Conservation (phyloP, 2,888 invertebrate genomes). For the Caenorhabditis angaria region DNA sequence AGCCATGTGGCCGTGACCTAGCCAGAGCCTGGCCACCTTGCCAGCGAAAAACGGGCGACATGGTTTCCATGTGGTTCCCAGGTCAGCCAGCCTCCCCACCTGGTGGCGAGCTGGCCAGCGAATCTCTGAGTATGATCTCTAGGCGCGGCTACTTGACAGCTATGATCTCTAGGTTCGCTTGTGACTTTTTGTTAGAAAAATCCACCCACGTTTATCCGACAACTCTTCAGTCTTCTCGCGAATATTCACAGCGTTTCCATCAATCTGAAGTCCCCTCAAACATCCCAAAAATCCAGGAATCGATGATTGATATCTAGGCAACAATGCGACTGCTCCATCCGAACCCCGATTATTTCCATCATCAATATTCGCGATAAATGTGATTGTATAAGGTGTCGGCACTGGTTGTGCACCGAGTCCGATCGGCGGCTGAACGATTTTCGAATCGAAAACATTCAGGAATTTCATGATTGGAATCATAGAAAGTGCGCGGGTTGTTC, state of each 20-base stretch:
- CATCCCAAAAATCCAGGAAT: conserved; percentile 63
- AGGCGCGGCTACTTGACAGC: no score
- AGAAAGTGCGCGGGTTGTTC: conserved; percentile 15
- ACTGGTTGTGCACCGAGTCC: conserved; percentile 19
- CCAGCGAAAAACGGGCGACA: no score
- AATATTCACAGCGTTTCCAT: conserved; percentile 40
- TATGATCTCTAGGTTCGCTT: no score
- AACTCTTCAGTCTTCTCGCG: conserved; percentile 14
- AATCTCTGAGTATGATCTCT: no score
- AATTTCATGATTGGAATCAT: conserved; percentile 19
- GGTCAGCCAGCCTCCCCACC: no score
- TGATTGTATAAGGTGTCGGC: conserved; percentile 29
- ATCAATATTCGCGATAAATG: conserved; percentile 34
- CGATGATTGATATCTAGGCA: conserved; percentile 53
- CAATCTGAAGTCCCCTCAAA: conserved; percentile 59
- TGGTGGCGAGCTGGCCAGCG: no score
- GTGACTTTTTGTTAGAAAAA: conserved; percentile 6
- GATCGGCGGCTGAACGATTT: conserved; percentile 8
- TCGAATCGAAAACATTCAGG: conserved; percentile 20
- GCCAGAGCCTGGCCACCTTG: no score
- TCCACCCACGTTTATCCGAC: not conserved
- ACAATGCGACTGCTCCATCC: conserved; percentile 32
- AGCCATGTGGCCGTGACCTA: no score
- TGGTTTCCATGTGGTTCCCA: no score
- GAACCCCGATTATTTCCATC: conserved; percentile 10